Percentiles rank a stretch among this genome's conserved stretches.
phyloP scores from a whole-genome alignment of 1,140 invertebrate species.

The Musca domestica region DNA sequence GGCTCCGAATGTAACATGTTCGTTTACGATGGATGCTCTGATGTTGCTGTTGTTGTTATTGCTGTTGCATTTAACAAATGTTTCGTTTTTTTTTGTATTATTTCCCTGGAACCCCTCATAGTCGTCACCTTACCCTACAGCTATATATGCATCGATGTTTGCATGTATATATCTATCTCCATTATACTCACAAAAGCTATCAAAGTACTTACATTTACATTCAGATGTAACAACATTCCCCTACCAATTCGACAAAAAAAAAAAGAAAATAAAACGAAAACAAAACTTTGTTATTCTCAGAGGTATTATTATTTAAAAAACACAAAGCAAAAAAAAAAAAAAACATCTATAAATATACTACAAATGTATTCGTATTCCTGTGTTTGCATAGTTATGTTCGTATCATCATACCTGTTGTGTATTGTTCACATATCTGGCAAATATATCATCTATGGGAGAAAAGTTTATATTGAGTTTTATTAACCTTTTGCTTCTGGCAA shows the following conservation, averaged over 20 bases:
- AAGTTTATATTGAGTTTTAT: constrained; percentile 19
- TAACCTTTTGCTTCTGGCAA: constrained; percentile 19
- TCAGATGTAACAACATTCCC: too few relatives aligned
- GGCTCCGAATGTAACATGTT: constrained; percentile 16
- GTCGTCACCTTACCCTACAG: background rate
- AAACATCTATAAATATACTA: too few relatives aligned
- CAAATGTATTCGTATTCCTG: background rate
- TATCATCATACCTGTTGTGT: constrained; percentile 6
- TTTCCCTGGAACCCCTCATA: too few relatives aligned
- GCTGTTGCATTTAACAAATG: constrained; percentile 16
- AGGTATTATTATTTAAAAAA: constrained; percentile 10
- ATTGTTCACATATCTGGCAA: background rate
- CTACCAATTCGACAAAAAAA: too few relatives aligned
- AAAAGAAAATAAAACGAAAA: background rate
- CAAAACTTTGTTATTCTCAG: constrained; percentile 15
- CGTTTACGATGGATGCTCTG: too few relatives aligned
- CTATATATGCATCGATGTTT: too few relatives aligned
- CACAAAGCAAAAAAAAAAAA: too few relatives aligned
- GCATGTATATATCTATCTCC: background rate
- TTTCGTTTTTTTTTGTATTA: background rate
- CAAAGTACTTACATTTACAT: background rate
- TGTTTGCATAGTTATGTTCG: too few relatives aligned
- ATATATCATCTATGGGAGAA: background rate
- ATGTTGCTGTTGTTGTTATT: background rate
- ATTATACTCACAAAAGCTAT: background rate